Conservation (phyloP, 2,797 vertebrate species). For the Melopsittacus undulatus region DNA sequence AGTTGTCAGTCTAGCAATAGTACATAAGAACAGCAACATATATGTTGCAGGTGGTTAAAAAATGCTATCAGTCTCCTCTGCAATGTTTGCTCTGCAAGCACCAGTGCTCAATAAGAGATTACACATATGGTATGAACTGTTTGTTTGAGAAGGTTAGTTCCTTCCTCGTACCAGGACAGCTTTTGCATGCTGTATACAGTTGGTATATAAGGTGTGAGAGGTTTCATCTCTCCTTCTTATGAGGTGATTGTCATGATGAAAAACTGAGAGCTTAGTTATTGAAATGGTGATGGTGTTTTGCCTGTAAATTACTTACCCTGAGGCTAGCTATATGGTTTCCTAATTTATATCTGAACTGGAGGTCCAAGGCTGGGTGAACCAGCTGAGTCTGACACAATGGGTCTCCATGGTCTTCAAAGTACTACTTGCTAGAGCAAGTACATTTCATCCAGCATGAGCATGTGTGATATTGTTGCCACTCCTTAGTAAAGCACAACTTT, state of each 20-base stretch:
- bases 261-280: neutral
- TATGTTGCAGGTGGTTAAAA: neutral
- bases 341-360: neutral
- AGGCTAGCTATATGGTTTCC: neutral
- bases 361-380: neutral
- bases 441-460: neutral
- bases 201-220: neutral
- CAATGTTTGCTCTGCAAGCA: neutral
- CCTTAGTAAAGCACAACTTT: neutral
- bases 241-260: neutral
- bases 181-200: neutral
- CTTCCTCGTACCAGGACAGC: neutral
- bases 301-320: neutral
- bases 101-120: neutral
- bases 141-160: neutral
- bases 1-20: neutral
- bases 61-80: neutral
- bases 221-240: neutral
- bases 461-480: rapidly evolving
- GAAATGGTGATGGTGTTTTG: neutral
- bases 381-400: neutral
- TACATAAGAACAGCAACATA: neutral
- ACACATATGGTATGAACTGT: neutral
- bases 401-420: rapidly evolving
- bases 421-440: neutral